These are phyloP conservation scores for Choreutis nemorana DNA, from an alignment of 2,888 invertebrate species.

Conservation along the genomic window DNA sequence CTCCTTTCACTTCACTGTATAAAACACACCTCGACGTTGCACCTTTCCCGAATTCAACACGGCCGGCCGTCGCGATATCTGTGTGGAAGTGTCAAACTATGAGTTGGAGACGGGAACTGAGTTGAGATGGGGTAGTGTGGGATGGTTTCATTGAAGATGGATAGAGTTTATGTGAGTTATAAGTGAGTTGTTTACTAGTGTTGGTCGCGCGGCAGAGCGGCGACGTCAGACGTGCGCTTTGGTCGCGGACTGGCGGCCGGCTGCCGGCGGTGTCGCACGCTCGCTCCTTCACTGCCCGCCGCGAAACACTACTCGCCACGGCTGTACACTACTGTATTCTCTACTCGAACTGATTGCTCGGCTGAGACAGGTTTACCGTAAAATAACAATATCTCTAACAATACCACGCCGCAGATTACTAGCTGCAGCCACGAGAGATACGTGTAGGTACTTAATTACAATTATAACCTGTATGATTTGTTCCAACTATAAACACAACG, in stretches of 20 bases:
- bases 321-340: slow-evolving; percentile 22
- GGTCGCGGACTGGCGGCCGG: slow-evolving; percentile 19
- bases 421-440: too few relatives aligned
- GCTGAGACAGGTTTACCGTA: slow-evolving; percentile 1
- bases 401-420: too few relatives aligned
- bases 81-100: background rate
- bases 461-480: too few relatives aligned
- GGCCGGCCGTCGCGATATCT: slow-evolving; percentile 38
- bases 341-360: slow-evolving; percentile 21
- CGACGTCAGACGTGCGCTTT: slow-evolving; percentile 10
- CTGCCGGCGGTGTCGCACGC: slow-evolving; percentile 13
- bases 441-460: too few relatives aligned
- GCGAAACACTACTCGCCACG: slow-evolving; percentile 7
- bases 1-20: slow-evolving; percentile 51
- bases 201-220: slow-evolving; percentile 11
- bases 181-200: slow-evolving; percentile 44
- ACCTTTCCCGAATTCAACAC: slow-evolving; percentile 37
- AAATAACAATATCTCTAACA: too few relatives aligned
- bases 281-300: slow-evolving; percentile 9
- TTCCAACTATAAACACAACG: too few relatives aligned
- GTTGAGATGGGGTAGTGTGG: slow-evolving; percentile 8
- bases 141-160: slow-evolving; percentile 34
- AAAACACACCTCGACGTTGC: slow-evolving; percentile 29
- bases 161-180: slow-evolving; percentile 30
- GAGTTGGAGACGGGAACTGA: background rate